Percentiles rank a stretch among this genome's conserved stretches.
Evolutionary conservation across 2,888 invertebrate species (phyloP).

Genomic region (Stomorhina lunata): DNA sequence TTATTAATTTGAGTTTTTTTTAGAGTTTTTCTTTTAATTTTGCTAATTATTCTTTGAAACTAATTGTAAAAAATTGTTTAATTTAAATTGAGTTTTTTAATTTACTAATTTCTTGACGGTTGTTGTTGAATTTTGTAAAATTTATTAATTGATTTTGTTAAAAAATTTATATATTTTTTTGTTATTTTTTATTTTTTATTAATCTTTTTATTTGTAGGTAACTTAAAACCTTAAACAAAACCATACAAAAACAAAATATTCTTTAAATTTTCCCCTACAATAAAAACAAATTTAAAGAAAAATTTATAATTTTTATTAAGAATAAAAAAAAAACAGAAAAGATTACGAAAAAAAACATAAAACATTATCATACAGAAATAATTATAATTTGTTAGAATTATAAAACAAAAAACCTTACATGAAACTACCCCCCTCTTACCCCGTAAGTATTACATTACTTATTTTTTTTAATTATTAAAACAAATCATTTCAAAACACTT

Average conservation of each 20-base stretch:
- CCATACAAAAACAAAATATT: constrained; percentile 42
- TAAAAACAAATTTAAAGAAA: constrained; percentile 67
- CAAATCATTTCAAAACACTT: neutral
- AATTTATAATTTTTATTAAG: constrained; percentile 56
- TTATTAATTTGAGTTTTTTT: neutral
- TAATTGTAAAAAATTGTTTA: constrained; percentile 36
- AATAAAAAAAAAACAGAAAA: constrained; percentile 39
- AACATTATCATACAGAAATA: constrained; percentile 65
- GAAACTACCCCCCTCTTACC: constrained; percentile 63
- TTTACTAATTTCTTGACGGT: constrained; percentile 24
- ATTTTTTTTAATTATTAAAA: constrained; percentile 13
- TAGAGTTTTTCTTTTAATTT: neutral
- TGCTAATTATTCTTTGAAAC: constrained; percentile 31
- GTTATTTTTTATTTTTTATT: constrained; percentile 75
- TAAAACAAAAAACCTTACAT: constrained; percentile 61
- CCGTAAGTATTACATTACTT: constrained; percentile 60
- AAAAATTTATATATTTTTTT: constrained; percentile 66
- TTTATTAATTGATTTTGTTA: constrained; percentile 50
- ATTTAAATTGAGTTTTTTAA: constrained; percentile 3
- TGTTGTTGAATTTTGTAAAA: constrained; percentile 65
- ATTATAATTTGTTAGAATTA: constrained; percentile 55
- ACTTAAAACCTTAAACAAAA: constrained; percentile 76
- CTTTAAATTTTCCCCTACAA: constrained; percentile 64
- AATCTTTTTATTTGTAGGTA: constrained; percentile 80
- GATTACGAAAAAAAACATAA: constrained; percentile 51